Evolutionary conservation across 2,797 vertebrate species (phyloP).

Genomic region (Hydrolagus colliei): DNA sequence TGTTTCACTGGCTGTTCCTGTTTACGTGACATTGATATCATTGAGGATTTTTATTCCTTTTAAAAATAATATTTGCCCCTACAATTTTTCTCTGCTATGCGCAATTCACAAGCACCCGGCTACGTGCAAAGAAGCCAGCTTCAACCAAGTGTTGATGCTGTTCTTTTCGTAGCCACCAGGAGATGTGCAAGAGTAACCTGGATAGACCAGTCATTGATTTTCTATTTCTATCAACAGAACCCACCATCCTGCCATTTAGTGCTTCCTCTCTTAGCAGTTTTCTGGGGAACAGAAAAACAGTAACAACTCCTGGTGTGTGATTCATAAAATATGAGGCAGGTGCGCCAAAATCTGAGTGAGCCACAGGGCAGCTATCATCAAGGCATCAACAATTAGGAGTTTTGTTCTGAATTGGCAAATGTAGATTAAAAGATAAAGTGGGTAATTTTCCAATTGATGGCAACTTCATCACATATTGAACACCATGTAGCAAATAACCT

Average conservation of each 20-base stretch:
- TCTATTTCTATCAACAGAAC: neutral
- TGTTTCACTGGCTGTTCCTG: neutral
- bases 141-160: neutral
- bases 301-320: neutral
- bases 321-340: neutral
- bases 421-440: no score
- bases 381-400: no score
- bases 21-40: neutral
- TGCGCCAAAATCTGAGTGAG: no score
- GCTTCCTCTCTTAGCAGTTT: no score
- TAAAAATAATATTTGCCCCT: neutral
- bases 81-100: neutral
- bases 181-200: neutral
- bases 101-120: neutral
- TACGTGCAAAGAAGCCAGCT: no score
- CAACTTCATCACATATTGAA: no score
- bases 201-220: neutral
- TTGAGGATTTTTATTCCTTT: neutral
- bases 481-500: no score
- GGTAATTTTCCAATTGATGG: no score
- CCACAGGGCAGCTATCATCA: no score
- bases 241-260: no score
- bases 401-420: no score
- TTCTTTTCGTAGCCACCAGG: neutral
- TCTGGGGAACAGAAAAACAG: neutral